Base-by-base conservation (phyloP, 2,888 invertebrate species). In the Nesidiocoris tenuis region DNA sequence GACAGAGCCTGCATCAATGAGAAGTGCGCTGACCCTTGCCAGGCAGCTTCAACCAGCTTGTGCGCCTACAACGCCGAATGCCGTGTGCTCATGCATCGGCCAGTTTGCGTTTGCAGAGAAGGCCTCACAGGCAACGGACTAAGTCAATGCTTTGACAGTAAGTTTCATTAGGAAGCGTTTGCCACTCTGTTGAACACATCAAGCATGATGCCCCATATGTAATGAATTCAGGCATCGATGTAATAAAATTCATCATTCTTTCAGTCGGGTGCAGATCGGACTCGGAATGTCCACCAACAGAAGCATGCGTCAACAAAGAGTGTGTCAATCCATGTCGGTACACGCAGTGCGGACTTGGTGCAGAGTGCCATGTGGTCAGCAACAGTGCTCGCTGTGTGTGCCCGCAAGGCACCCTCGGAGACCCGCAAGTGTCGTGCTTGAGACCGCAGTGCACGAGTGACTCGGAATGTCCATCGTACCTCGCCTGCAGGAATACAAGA, bases 71-170 rank as follows among this genome's bases (percentile, higher is more conserved):
- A 93, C 82, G 90, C 94, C 0, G 90, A 90, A 75, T 95, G 94
- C 81, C 86, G 90, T 77, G 90, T 91, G 0, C 90, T 90, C 83
- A 85, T 90, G 77, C 95, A 95, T 81, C 87, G 94, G 81, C 92
- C 94, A 7, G 87, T 91, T 22, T 96, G 95, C 82, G 89, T 90
- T 1, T 95, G 95, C 82, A 86, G 89, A 80, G 90, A 92, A 80
- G 91, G 93, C 54, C 93, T 89, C 82, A 92, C 92, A 79, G 96
- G 95, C 82, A 92, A 94, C 82, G 92, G 93, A 17, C 90, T 92
- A 81, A 87, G 88, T 74, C 88, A 90, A 80, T 94, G 94, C 81
- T 89, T 90, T 81, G 89, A 91, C 82, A 89, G 90, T 91, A 85
- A 83, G 87, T 84, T 19, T 19, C 39, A n/a, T n/a, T n/a, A n/a